These are phyloP conservation scores for Orius insidiosus DNA, from an alignment of 1,140 invertebrate genomes.

Conservation along the genomic window DNA sequence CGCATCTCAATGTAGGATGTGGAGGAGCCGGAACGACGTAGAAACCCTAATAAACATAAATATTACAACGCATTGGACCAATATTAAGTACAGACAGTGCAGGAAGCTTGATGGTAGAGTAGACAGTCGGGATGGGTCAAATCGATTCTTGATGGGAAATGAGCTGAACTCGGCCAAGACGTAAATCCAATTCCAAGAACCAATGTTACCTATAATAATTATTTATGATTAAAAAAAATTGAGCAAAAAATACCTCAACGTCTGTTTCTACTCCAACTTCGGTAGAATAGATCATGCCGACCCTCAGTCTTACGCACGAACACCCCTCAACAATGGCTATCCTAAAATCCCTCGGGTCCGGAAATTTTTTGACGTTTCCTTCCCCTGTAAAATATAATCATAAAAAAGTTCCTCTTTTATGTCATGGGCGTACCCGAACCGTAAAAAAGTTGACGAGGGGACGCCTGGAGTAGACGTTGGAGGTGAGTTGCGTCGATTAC, in stretches of 20 bases:
- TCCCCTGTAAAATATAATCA: constrained; percentile 23
- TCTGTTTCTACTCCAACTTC: constrained; percentile 25
- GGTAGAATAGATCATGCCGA: constrained; percentile 29
- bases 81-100: constrained; percentile 29
- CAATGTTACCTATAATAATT: constrained; percentile 33
- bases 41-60: constrained; percentile 43
- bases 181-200: constrained; percentile 35
- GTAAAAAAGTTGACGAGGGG: constrained; percentile 32
- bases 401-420: not conserved
- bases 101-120: constrained; percentile 38
- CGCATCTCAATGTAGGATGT: constrained; percentile 31
- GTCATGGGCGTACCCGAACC: constrained; percentile 28
- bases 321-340: constrained; percentile 46
- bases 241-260: constrained; percentile 13
- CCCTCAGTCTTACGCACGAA: constrained; percentile 30
- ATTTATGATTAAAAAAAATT: no score
- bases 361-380: constrained; percentile 25
- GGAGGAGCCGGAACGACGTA: constrained; percentile 40
- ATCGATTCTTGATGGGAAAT: constrained; percentile 37
- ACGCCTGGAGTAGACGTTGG: constrained; percentile 30
- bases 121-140: constrained; percentile 41
- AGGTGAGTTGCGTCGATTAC: constrained; percentile 32
- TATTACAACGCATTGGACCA: not conserved
- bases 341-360: constrained; percentile 36
- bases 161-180: constrained; percentile 35